Conservation (phyloP, 2,797 vertebrate species). For the Anabacerthia variegaticeps region DNA sequence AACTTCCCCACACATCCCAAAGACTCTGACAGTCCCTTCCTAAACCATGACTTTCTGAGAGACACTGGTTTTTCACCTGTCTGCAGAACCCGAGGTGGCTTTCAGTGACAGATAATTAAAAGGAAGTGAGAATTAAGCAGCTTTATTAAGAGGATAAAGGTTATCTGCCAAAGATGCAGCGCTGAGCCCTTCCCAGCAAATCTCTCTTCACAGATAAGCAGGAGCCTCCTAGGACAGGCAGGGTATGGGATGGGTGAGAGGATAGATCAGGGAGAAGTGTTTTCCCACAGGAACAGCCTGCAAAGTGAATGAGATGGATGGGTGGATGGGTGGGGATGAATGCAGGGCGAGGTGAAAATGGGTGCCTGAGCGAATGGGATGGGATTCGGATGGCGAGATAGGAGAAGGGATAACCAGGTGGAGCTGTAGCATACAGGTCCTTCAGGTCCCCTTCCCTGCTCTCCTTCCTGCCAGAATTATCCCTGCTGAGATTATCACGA, state of each 20-base stretch:
- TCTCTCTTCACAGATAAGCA: neutral
- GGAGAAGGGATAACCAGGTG: neutral
- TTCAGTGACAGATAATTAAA: neutral
- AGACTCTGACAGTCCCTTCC: accelerated
- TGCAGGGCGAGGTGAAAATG: neutral
- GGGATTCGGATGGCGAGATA: neutral
- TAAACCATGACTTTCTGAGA: neutral
- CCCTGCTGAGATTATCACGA: neutral
- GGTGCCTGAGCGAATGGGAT: neutral
- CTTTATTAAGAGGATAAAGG: slow-evolving; percentile 14
- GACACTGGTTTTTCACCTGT: neutral
- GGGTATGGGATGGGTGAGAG: neutral
- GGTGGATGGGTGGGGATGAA: neutral
- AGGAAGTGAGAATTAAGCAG: neutral
- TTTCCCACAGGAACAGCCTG: neutral
- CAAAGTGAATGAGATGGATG: neutral
- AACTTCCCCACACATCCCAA: accelerated
- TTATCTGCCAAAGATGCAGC: neutral
- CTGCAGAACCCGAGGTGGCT: neutral
- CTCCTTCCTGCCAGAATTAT: neutral
- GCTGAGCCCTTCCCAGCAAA: neutral
- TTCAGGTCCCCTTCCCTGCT: neutral
- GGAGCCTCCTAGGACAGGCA: neutral
- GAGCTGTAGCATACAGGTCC: accelerated
- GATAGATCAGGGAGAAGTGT: neutral